These are phyloP conservation scores for Bungarus multicinctus DNA, from an alignment of 2,113 vertebrate genomes.

Conservation along the genomic window DNA sequence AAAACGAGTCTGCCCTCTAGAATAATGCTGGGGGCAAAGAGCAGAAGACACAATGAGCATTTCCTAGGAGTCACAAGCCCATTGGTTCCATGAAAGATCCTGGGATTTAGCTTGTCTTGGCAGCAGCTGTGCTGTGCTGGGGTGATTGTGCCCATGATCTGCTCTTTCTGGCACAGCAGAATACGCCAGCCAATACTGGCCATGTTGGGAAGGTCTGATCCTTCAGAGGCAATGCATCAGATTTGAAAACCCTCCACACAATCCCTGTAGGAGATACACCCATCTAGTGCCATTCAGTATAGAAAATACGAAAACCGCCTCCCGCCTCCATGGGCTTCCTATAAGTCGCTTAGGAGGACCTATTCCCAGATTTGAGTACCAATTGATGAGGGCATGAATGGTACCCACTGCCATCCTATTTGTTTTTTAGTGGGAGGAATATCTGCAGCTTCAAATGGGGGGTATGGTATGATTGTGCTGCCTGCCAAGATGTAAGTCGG, in stretches of 20 bases:
- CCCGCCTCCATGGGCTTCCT: not conserved
- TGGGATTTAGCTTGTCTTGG: not conserved
- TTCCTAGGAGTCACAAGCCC: not conserved
- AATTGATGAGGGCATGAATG: not conserved
- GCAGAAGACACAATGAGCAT: not conserved
- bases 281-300: not conserved
- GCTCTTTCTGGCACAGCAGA: not conserved
- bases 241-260: not conserved
- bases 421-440: not conserved
- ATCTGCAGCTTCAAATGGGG: not conserved
- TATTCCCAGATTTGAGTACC: not conserved
- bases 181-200: not conserved
- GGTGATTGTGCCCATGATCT: conserved; percentile 1
- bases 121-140: not conserved
- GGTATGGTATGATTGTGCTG: not conserved
- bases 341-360: not conserved
- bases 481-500: no score
- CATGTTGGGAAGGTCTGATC: not conserved
- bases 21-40: not conserved
- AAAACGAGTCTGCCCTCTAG: not conserved
- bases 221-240: not conserved
- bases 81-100: no score
- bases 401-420: not conserved
- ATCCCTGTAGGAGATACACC: not conserved
- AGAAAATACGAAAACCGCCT: not conserved